These are phyloP conservation scores for Mesitornis unicolor DNA, from an alignment of 2,113 vertebrate genomes.

Conservation along the genomic window DNA sequence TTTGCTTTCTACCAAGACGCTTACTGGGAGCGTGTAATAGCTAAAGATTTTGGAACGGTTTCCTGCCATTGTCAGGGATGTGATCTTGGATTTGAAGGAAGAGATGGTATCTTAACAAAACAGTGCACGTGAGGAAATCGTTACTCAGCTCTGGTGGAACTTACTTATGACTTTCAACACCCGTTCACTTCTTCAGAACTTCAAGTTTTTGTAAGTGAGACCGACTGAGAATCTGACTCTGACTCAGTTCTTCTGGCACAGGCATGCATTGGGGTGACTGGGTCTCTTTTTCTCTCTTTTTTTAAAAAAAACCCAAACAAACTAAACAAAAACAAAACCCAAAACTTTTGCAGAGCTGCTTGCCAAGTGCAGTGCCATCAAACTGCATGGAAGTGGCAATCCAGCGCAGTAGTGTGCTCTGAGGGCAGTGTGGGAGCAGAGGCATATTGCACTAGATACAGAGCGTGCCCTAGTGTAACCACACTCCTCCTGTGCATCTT, in stretches of 20 bases:
- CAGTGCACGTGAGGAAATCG: accelerated
- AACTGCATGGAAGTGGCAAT: not conserved
- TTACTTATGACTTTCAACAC: not conserved
- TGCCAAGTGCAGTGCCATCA: not conserved
- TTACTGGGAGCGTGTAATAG: not conserved
- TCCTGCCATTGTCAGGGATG: not conserved
- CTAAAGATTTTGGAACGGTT: not conserved
- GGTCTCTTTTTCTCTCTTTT: not conserved
- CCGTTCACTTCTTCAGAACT: not conserved
- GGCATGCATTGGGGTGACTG: not conserved
- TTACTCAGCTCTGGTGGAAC: not conserved
- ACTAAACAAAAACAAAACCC: too few species aligned
- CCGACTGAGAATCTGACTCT: not conserved
- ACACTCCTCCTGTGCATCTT: not conserved
- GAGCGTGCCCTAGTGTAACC: not conserved
- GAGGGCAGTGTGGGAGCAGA: not conserved
- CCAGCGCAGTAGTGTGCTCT: not conserved
- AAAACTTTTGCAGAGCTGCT: not conserved
- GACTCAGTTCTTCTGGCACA: not conserved
- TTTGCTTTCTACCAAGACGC: not conserved
- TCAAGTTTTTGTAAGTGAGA: not conserved
- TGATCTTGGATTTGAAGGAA: not conserved
- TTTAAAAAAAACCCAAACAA: too few species aligned
- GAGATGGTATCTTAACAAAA: not conserved
- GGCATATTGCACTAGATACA: accelerated